These are phyloP conservation scores for Cyphomyrus discorhynchus DNA, from an alignment of 2,113 vertebrate species.

Conservation along the genomic window DNA sequence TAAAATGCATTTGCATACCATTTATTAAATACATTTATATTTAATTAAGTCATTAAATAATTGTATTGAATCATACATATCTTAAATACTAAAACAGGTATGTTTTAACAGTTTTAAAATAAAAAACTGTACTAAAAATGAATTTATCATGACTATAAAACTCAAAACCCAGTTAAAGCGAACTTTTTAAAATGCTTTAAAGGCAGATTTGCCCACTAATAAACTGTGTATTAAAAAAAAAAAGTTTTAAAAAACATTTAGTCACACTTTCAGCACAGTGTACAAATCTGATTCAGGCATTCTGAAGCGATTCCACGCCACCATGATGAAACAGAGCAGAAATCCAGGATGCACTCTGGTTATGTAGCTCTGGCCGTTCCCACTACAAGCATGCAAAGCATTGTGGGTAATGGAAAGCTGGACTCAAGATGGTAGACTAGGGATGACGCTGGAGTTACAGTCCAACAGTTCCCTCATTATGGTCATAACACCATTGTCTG, in stretches of 20 bases:
- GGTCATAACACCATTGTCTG: neutral
- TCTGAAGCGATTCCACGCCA: slow-evolving; percentile 17
- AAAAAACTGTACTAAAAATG: neutral
- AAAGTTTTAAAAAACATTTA: neutral
- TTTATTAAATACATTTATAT: neutral
- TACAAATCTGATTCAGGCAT: slow-evolving; percentile 27
- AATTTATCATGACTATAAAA: neutral
- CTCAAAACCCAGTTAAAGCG: neutral
- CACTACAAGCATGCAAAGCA: neutral
- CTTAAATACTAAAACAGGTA: neutral
- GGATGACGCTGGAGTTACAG: neutral
- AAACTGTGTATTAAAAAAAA: neutral
- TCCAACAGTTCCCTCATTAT: neutral
- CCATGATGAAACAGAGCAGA: slow-evolving; percentile 2
- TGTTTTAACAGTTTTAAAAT: neutral
- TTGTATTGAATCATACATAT: neutral
- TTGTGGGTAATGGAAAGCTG: neutral
- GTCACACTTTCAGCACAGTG: neutral
- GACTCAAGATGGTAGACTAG: neutral
- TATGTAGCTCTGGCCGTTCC: neutral
- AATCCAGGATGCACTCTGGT: neutral
- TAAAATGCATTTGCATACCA: neutral
- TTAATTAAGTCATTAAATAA: neutral
- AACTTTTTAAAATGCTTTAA: neutral
- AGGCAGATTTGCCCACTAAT: neutral